Base-by-base conservation (phyloP, 2,113 vertebrate species). In the Chionodraco myersi region DNA sequence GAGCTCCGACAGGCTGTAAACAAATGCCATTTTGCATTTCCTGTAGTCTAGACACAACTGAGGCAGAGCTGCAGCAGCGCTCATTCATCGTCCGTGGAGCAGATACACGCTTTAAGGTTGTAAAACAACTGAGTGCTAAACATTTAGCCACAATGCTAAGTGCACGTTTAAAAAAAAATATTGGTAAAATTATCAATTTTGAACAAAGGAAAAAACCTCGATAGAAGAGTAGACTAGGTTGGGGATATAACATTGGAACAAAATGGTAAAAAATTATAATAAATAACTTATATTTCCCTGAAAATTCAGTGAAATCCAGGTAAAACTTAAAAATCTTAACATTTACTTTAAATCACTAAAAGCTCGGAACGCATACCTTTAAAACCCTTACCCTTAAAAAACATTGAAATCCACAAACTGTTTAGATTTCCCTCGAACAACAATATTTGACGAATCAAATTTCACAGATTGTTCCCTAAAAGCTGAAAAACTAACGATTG, bases 31-130 rank as follows among this genome's bases (percentile, higher is more conserved):
- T 88, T 87, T 90, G 91, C 87, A 89, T 93, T 94, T 94, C 92
- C 94, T 94, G 93, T 86, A 76, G 93, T 94, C 93, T 93, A 93
- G 91, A 94, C 93, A 91, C 86, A 85, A 85, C 76, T 56, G 77
- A 88, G 77, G 71, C 75, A 62, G 68, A 56, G 77, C 12, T 60
- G 52, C 57, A 77, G 72, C 12, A 26, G 41, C 0, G 4, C 70
- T 77, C 62, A 23, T 58, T 75, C 71, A 54, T 67, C 52, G 51
- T 61, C 72, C 62, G 26, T 15, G n/a, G 45, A 13, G 26, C 21
- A n/a, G n/a, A 34, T 6, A 54, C 44, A 26, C 6, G 15, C 57
- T 75, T 65, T 16, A 48, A 15, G 3, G 8, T 12, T 21, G 57
- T 47, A 26, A 68, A 72, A 57, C 61, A 65, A 16, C 49, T 15